These are phyloP conservation scores for Tinea pellionella DNA, from an alignment of 2,888 invertebrate genomes.

Conservation along the genomic window DNA sequence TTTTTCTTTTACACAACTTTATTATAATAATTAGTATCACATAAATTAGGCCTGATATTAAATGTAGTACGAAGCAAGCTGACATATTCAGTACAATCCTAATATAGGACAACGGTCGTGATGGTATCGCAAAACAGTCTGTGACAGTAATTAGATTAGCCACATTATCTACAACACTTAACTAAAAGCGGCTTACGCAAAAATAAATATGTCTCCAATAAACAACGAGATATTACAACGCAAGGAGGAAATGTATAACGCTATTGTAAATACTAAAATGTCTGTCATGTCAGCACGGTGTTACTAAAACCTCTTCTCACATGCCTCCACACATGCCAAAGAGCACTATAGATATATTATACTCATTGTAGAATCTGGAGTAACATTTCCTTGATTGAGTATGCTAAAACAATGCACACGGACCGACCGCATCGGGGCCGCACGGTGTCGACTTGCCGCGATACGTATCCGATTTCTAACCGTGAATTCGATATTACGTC, in stretches of 20 bases:
- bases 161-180: background rate
- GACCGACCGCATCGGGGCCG: conserved; percentile 37
- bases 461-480: background rate
- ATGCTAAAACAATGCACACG: conserved; percentile 67
- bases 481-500: conserved; percentile 34
- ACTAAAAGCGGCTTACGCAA: background rate
- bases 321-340: conserved; percentile 66
- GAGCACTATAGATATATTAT: conserved; percentile 66
- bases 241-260: background rate
- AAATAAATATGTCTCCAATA: background rate
- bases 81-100: conserved; percentile 7
- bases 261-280: conserved; percentile 28
- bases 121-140: background rate
- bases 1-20: conserved; percentile 21
- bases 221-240: background rate
- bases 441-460: too few species aligned
- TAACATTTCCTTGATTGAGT: conserved; percentile 39
- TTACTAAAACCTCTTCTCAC: conserved; percentile 69
- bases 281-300: conserved; percentile 56
- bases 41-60: conserved; percentile 1
- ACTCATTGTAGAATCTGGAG: conserved; percentile 65
- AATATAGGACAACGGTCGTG: background rate
- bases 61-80: conserved; percentile 13
- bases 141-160: background rate
- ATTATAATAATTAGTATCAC: conserved; percentile 14